phyloP scores from a whole-genome alignment of 1,140 invertebrate species.

The Microplitis demolitor region DNA sequence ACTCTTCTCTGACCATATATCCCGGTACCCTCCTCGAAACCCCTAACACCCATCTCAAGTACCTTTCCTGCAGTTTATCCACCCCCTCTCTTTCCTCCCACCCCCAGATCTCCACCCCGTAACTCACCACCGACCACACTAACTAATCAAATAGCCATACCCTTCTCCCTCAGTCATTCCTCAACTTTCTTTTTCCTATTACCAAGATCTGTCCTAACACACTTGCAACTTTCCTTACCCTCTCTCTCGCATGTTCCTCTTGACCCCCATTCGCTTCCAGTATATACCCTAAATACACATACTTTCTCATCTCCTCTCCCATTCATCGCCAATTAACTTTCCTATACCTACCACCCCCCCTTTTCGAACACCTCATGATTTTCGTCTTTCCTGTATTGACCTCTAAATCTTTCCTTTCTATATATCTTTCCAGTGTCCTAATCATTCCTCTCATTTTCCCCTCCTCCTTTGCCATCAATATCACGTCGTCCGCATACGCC shows the following conservation, averaged over 20 bases:
- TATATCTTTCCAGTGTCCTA: neutral
- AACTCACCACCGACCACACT: neutral
- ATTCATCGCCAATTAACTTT: neutral
- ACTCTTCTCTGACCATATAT: too few species aligned
- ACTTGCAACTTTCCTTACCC: neutral
- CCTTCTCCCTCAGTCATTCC: neutral
- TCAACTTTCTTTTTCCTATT: neutral
- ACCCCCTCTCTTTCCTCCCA: neutral
- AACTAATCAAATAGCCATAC: neutral
- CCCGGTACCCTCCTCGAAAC: too few species aligned
- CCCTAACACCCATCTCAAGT: too few species aligned
- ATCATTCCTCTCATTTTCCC: neutral
- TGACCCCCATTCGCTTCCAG: neutral
- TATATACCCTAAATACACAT: neutral
- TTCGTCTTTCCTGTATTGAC: neutral
- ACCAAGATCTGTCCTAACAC: neutral
- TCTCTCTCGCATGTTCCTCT: neutral
- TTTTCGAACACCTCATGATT: too few species aligned
- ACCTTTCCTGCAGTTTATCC: neutral
- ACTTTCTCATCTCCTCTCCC: neutral
- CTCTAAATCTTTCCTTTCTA: neutral
- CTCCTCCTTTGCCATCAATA: neutral
- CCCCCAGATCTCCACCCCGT: neutral
- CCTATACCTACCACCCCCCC: neutral
- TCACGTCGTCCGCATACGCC: conserved; percentile 17